Percentiles rank a stretch among this genome's conserved stretches.
Evolutionary conservation across 2,888 invertebrate genomes (phyloP).

Genomic region (Mongoloraphidia duomilia): DNA sequence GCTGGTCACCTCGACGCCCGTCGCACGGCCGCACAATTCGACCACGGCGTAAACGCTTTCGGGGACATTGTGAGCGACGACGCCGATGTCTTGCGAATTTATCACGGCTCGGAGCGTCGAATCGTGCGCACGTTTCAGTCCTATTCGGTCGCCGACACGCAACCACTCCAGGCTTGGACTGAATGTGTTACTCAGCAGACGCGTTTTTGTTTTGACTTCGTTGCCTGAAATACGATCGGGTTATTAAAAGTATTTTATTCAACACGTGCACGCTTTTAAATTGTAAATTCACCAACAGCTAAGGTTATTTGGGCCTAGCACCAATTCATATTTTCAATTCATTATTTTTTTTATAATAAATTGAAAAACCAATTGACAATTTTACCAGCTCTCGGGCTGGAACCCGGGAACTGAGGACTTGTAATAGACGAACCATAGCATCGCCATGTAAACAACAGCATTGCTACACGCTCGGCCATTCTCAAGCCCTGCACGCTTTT

Average conservation of each 20-base stretch:
- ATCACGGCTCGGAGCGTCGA: constrained; percentile 57
- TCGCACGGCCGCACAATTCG: constrained; percentile 67
- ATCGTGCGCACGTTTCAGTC: constrained; percentile 56
- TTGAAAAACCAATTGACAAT: too few species aligned
- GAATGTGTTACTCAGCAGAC: constrained; percentile 51
- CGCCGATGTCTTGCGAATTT: constrained; percentile 69
- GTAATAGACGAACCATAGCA: too few species aligned
- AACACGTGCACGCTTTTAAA: too few species aligned
- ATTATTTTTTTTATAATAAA: too few species aligned
- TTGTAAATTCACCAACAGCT: not conserved
- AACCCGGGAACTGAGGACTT: too few species aligned
- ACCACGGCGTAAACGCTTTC: constrained; percentile 74
- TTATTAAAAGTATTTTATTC: too few species aligned
- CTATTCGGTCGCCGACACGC: constrained; percentile 62
- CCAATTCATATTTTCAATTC: too few species aligned
- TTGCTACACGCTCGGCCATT: too few species aligned
- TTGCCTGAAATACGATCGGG: constrained; percentile 34
- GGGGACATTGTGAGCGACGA: constrained; percentile 60
- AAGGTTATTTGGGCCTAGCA: too few species aligned
- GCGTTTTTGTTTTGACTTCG: constrained; percentile 53
- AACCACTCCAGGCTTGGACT: constrained; percentile 68
- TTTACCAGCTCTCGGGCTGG: too few species aligned
- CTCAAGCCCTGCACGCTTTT: too few species aligned
- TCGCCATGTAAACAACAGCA: too few species aligned
- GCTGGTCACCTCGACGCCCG: constrained; percentile 59